Conservation (phyloP, 2,113 vertebrate genomes). For the Alces alces region DNA sequence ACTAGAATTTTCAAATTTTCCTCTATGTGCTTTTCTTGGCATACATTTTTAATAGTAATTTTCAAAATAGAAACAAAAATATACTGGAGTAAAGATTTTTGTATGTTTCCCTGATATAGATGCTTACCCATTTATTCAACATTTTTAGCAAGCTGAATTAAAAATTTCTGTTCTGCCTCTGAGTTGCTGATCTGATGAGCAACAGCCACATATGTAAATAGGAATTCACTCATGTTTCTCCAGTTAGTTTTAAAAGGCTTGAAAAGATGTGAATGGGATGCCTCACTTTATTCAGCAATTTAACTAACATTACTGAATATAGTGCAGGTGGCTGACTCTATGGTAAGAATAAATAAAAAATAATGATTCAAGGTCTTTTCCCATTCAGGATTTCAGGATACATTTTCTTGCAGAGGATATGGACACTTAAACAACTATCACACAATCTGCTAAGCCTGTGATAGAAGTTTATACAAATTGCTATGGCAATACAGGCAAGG, state of each 20-base stretch:
- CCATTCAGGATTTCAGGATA: background rate
- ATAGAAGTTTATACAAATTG: background rate
- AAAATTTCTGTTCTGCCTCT: background rate
- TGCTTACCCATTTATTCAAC: background rate
- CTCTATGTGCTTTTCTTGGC: background rate
- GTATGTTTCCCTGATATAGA: background rate
- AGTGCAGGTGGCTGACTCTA: background rate
- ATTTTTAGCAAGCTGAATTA: background rate
- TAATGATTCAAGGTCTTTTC: background rate
- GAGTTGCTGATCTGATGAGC: background rate
- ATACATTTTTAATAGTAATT: background rate
- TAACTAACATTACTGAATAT: background rate
- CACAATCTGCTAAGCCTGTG: background rate
- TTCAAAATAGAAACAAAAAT: background rate
- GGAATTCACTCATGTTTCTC: background rate
- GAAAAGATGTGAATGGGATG: background rate
- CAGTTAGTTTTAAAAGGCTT: background rate
- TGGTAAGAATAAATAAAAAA: background rate
- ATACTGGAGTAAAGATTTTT: background rate
- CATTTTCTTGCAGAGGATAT: background rate
- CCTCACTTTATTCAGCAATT: background rate
- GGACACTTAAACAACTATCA: background rate
- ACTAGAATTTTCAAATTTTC: background rate
- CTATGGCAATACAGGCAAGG: background rate
- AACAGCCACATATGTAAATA: background rate